Evolutionary conservation across 1,140 invertebrate species (phyloP).

Genomic region (Hylaeus anthracinus): DNA sequence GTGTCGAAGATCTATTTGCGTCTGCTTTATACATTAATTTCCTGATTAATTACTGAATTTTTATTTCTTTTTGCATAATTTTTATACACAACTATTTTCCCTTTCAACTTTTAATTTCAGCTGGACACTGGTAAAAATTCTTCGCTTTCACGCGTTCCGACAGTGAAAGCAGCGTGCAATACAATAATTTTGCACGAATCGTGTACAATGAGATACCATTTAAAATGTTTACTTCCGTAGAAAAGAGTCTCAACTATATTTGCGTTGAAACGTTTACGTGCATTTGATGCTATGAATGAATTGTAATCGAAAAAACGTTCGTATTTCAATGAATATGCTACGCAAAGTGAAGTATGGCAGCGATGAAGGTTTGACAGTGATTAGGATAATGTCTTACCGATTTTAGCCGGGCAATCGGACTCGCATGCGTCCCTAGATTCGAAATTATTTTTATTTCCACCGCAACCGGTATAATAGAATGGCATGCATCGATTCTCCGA

Average conservation of each 20-base stretch:
- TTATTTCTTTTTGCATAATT: background rate
- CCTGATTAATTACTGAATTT: background rate
- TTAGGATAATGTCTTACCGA: conserved; percentile 84
- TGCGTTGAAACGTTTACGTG: background rate
- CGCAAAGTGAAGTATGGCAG: background rate
- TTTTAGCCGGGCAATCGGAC: conserved; percentile 88
- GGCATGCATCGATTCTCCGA: conserved; percentile 93
- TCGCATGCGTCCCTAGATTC: conserved; percentile 89
- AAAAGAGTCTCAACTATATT: background rate
- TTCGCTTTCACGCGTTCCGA: background rate
- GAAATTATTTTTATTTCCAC: conserved; percentile 95
- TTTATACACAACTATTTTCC: too few relatives aligned
- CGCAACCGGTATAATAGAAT: conserved; percentile 97
- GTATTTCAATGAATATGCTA: background rate
- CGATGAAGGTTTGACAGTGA: background rate
- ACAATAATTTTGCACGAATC: background rate
- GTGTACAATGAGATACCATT: background rate
- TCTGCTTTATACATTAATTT: background rate
- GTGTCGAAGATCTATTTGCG: background rate
- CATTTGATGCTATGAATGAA: background rate
- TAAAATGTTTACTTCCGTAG: background rate
- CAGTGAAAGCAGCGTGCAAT: background rate
- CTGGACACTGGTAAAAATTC: background rate
- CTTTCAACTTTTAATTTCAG: background rate
- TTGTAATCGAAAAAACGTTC: background rate